These are phyloP conservation scores for Gorilla gorilla DNA, from an alignment of 2,113 vertebrate species.

Conservation along the genomic window DNA sequence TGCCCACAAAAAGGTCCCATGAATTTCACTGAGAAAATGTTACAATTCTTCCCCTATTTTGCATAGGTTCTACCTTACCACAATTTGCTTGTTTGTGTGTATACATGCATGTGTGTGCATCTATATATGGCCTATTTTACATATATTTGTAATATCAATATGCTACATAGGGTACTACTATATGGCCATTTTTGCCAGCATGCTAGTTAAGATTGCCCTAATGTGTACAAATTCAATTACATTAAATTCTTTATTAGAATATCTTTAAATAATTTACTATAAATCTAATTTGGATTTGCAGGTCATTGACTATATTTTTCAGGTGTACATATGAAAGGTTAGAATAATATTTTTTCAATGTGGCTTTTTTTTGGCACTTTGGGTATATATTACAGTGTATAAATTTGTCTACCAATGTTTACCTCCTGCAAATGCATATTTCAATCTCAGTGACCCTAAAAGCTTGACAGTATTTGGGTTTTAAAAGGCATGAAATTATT, in stretches of 20 bases:
- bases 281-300: constrained; percentile 25
- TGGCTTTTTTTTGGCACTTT: background rate
- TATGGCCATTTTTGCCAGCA: background rate
- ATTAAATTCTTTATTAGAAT: background rate
- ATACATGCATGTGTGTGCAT: accelerated
- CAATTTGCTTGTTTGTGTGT: background rate
- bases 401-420: background rate
- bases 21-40: background rate
- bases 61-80: background rate
- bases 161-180: background rate
- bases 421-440: background rate
- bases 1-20: background rate
- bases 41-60: background rate
- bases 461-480: background rate
- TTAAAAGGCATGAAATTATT: constrained; percentile 39
- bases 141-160: background rate
- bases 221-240: background rate
- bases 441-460: background rate
- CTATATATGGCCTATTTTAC: background rate
- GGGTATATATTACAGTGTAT: background rate
- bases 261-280: background rate
- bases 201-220: background rate
- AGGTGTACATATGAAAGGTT: background rate
- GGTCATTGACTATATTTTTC: background rate
- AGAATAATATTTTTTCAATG: background rate